Percentiles rank a stretch among this genome's conserved stretches.
Evolutionary conservation across 2,888 invertebrate genomes (phyloP).

Genomic region (Apodemia mormo): DNA sequence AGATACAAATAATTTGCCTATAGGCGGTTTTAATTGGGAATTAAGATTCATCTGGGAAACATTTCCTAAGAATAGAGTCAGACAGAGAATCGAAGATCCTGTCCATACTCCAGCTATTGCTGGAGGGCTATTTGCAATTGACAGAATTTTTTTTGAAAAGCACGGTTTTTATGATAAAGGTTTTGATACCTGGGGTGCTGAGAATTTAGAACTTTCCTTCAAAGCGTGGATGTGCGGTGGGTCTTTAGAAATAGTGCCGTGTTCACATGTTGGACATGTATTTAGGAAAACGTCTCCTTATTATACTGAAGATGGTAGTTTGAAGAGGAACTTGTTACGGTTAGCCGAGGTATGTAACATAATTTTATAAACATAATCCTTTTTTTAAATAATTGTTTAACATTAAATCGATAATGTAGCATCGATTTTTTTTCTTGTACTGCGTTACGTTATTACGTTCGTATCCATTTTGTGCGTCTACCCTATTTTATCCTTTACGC

Average conservation of each 20-base stretch:
- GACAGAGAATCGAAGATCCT: slow-evolving; percentile 90
- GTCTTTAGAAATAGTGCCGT: slow-evolving; percentile 97
- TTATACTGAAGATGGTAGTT: slow-evolving; percentile 92
- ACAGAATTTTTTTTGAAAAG: slow-evolving; percentile 92
- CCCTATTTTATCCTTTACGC: no score
- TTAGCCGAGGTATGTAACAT: slow-evolving; percentile 86
- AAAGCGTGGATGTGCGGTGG: slow-evolving; percentile 99
- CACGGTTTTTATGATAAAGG: slow-evolving; percentile 98
- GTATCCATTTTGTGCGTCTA: no score
- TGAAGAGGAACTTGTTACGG: slow-evolving; percentile 94
- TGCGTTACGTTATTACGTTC: no score
- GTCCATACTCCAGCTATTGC: slow-evolving; percentile 98
- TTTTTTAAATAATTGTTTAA: no score
- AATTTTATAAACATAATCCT: no score
- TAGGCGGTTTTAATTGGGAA: slow-evolving; percentile 95
- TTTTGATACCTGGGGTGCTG: slow-evolving; percentile 99
- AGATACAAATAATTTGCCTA: slow-evolving; percentile 87
- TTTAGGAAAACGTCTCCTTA: slow-evolving; percentile 97
- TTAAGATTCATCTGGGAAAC: slow-evolving; percentile 97
- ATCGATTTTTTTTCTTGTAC: no score
- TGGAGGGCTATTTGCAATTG: slow-evolving; percentile 97
- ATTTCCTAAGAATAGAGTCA: slow-evolving; percentile 90
- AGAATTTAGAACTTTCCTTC: slow-evolving; percentile 97
- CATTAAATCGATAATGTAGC: no score
- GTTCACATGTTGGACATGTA: slow-evolving; percentile 99